Evolutionary conservation across 2,888 invertebrate species (phyloP).

Genomic region (Cephus sareptanus): DNA sequence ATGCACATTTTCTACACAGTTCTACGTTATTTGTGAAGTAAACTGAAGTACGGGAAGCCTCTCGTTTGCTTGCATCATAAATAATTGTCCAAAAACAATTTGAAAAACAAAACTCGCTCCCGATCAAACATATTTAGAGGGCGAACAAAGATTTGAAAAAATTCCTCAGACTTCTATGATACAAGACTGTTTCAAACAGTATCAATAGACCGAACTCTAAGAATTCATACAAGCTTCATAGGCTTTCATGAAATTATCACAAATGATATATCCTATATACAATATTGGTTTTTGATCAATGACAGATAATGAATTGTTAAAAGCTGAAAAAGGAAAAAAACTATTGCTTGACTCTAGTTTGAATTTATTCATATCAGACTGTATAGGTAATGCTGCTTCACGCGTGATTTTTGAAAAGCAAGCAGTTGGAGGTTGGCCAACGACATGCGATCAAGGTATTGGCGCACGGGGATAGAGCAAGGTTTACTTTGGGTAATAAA

Average conservation of each 20-base stretch:
- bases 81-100: neutral
- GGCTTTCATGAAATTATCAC: neutral
- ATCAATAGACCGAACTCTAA: neutral
- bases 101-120: neutral
- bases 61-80: slow-evolving; percentile 31
- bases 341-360: neutral
- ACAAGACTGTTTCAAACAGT: neutral
- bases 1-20: slow-evolving; percentile 23
- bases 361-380: neutral
- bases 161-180: neutral
- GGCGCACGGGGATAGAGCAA: slow-evolving; percentile 33
- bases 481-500: slow-evolving; percentile 13
- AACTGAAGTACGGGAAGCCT: slow-evolving; percentile 33
- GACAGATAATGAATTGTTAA: neutral
- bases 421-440: slow-evolving; percentile 31
- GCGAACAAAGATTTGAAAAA: neutral
- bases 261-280: neutral
- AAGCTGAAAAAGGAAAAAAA: neutral
- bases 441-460: slow-evolving; percentile 31
- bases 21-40: slow-evolving; percentile 38
- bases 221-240: neutral
- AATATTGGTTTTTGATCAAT: neutral
- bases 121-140: neutral
- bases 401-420: slow-evolving; percentile 23
- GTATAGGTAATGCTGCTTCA: neutral